phyloP scores from a whole-genome alignment of 2,888 invertebrate species.

The Plagodis dolabraria region DNA sequence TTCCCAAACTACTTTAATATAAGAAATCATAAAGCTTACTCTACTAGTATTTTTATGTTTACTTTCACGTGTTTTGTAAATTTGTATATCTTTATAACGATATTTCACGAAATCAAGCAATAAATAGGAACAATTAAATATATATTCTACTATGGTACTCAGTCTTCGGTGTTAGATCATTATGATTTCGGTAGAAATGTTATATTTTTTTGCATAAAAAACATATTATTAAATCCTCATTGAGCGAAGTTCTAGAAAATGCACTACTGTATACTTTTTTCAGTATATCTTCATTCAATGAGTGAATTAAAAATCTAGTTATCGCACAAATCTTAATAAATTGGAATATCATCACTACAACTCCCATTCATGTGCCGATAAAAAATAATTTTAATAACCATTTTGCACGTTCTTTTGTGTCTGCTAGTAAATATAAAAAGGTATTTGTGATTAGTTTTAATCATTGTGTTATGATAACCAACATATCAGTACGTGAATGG shows the following conservation, averaged over 20 bases:
- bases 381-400: neutral
- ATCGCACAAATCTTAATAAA: conserved; percentile 25
- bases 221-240: neutral
- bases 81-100: conserved; percentile 3
- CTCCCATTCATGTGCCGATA: conserved; percentile 22
- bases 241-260: conserved; percentile 3
- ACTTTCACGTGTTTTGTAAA: neutral
- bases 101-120: conserved; percentile 32
- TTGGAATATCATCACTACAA: conserved; percentile 9
- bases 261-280: neutral
- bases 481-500: conserved; percentile 20
- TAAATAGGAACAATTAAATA: conserved; percentile 31
- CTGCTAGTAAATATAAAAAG: neutral
- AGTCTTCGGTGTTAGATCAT: conserved; percentile 29
- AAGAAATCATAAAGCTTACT: neutral
- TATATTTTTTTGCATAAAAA: conserved; percentile 14
- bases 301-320: conserved; percentile 23
- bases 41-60: neutral
- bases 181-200: conserved; percentile 13
- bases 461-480: neutral
- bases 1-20: neutral
- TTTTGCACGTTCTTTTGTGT: too few relatives aligned
- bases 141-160: conserved; percentile 29
- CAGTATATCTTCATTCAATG: conserved; percentile 8
- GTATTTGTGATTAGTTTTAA: neutral